Evolutionary conservation across 1,140 invertebrate species (phyloP).

Genomic region (Zaprionus kolodkinae): DNA sequence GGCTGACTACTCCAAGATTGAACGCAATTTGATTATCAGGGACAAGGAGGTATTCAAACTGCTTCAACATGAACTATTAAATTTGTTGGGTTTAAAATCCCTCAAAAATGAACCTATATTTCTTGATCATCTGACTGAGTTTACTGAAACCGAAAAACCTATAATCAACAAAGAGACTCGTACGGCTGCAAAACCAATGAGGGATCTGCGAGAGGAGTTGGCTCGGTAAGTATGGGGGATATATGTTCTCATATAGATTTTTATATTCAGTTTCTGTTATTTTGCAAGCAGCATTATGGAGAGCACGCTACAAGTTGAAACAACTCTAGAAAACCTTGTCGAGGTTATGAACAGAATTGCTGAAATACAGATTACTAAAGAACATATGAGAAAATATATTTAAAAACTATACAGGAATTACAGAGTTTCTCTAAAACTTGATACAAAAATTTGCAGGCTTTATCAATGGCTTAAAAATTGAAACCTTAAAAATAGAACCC

Average conservation of each 20-base stretch:
- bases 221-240: constrained; percentile 9
- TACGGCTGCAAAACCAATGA: neutral
- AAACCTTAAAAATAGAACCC: too few relatives aligned
- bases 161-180: neutral
- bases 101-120: neutral
- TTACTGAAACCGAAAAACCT: too few relatives aligned
- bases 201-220: constrained; percentile 5
- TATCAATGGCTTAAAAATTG: neutral
- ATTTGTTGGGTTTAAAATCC: neutral
- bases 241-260: neutral
- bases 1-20: neutral
- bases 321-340: neutral
- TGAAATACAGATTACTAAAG: neutral
- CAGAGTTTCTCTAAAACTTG: neutral
- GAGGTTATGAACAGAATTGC: neutral
- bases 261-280: neutral
- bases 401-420: neutral
- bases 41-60: constrained; percentile 11
- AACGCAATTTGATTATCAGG: neutral
- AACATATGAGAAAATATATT: neutral
- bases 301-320: neutral
- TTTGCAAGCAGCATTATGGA: neutral
- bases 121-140: neutral
- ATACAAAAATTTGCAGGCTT: neutral
- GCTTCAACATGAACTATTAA: neutral